These are phyloP conservation scores for Brachyhypopomus gauderio DNA, from an alignment of 2,113 vertebrate species.

Conservation along the genomic window DNA sequence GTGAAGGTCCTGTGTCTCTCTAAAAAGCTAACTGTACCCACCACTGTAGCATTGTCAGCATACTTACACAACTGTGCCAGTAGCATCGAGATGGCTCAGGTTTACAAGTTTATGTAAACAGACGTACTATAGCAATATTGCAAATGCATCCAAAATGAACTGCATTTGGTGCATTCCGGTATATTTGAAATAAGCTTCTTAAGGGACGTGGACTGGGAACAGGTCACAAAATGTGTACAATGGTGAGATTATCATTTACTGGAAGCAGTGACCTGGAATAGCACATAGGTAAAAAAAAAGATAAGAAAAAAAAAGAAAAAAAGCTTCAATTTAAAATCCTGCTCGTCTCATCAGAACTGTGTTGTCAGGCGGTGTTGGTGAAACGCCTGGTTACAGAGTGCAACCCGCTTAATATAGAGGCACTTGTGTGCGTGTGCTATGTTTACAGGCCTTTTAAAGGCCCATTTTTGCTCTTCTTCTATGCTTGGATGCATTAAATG, in stretches of 20 bases:
- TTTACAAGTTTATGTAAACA: neutral
- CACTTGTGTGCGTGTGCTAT: neutral
- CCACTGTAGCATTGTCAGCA: neutral
- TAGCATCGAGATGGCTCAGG: neutral
- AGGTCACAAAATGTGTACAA: neutral
- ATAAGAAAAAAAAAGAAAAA: no score
- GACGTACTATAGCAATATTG: no score
- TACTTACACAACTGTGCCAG: neutral
- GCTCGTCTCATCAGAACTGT: neutral
- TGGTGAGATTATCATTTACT: neutral
- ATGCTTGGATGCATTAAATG: neutral
- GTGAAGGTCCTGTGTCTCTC: neutral
- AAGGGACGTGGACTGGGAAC: no score
- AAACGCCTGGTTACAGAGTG: neutral
- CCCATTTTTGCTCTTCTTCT: neutral
- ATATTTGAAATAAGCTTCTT: no score
- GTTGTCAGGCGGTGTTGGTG: neutral
- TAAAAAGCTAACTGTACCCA: neutral
- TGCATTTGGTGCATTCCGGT: neutral
- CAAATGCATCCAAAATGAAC: neutral
- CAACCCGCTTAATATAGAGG: neutral
- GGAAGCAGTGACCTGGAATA: neutral
- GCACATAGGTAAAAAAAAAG: no score
- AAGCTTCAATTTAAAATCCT: neutral
- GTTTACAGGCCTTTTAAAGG: neutral